Evolutionary conservation across 2,113 vertebrate genomes (phyloP), one percentile per base, ranked within the genome.

Genomic region (Aegithalos caudatus): DNA sequence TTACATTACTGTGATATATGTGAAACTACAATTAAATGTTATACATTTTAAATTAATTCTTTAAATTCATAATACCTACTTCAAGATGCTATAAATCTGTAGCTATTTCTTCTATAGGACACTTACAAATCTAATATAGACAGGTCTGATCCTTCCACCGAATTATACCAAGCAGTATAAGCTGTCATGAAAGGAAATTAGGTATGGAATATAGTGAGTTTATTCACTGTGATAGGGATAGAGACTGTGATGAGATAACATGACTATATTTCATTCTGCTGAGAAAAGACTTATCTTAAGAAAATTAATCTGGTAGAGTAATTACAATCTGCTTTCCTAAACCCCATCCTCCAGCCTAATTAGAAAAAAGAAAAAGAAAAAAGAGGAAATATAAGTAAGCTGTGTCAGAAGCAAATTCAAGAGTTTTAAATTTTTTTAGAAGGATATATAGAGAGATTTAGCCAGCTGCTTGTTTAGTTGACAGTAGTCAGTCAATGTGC

Each of bases 131-230:
- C 42, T 80, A 62, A 91, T 93, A 62, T 5, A 94, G 81, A 80
- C 33, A 70, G 42, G 24, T 42, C 78, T 73, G 50, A 58, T 93
- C 42, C 44, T 91, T 94, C 25, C 84, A 53, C 29, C 58, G 71
- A 70, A 47, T 85, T 77, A 47, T 40, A 82, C 27, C 19, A 82
- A 53, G 42, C 0, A 0, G 51, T 35, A 66, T 62, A 87, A 95
- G 9, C 92, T 94, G 90, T 92, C 91, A 87, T 50, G 71, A 95
- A 86, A 93, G 81, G 71, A 95, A 95, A 95, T 87, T 73, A 71
- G 48, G 38, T 92, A 76, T 5, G 6, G 74, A 80, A 14, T 62
- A 70, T 85, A 94, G 92, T 77, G 87, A 95, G 87, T 87, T 93
- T 70, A 77, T 88, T 90, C 42, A 51, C 44, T 73, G 42, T 88